Conservation (phyloP, 2,888 invertebrate genomes). For the Plagodis dolabraria region DNA sequence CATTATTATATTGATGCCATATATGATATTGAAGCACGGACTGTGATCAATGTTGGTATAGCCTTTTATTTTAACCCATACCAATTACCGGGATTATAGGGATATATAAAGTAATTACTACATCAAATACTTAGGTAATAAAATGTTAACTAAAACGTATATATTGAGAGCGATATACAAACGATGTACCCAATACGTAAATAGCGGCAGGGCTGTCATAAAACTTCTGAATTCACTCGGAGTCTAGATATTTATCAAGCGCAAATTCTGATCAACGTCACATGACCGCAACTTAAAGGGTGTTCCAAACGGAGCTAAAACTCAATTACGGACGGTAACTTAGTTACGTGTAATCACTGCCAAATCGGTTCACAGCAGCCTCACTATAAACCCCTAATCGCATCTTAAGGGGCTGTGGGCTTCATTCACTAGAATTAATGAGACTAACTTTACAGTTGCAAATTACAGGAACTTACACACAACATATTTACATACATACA, state of each 20-base stretch:
- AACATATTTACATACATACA: background rate
- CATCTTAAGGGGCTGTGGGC: conserved; percentile 22
- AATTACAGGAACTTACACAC: conserved; percentile 2
- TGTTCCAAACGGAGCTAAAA: conserved; percentile 27
- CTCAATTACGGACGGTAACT: conserved; percentile 23
- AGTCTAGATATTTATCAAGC: background rate
- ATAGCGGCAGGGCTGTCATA: no score
- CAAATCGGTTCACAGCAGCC: conserved; percentile 28
- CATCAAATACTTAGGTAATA: no score
- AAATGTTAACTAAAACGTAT: no score
- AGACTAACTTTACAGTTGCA: conserved; percentile 16
- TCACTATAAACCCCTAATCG: conserved; percentile 31
- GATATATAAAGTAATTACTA: no score
- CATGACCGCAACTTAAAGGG: conserved; percentile 31
- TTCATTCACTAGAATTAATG: conserved; percentile 22
- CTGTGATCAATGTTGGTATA: no score
- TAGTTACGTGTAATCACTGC: conserved; percentile 20
- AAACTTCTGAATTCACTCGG: no score
- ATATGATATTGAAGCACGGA: no score
- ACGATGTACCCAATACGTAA: no score
- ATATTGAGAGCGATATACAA: no score
- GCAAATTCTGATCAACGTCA: conserved; percentile 23
- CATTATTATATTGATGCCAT: no score
- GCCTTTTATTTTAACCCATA: no score
- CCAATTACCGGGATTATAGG: no score